Evolutionary conservation across 2,113 vertebrate species (phyloP), one percentile per base, ranked within the genome.

Genomic region (Suncus etruscus): DNA sequence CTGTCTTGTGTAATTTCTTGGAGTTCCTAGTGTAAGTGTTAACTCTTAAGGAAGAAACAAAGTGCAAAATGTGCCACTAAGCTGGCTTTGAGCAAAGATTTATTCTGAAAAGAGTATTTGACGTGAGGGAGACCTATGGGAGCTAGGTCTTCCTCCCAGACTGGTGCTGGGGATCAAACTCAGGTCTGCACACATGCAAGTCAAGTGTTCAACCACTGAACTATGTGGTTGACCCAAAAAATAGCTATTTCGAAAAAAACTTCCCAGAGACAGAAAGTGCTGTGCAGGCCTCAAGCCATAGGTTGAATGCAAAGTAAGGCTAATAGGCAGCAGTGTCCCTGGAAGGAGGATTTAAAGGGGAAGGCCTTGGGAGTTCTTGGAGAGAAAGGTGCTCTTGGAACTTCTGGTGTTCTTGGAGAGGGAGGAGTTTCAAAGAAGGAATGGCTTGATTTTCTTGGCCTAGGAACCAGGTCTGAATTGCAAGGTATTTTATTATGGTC

Each of bases 321-420:
- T 11, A 3, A 20, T n/a, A 20, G 29, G 18, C 24, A 70, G 39
- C 14, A 3, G 0, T 4, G 0, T 18, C 27, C 15, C 8, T 9
- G 29, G 45, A 15, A 39, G 69, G 15, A 3, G n/a, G 39, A 39
- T 39, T 73, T 0, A 2, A 72, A 81, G 51, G 25, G 24, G 61
- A 10, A 7, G 63, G 25, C 63, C 63, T 65, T 25, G 63, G 25
- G 63, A 11, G 54, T 12, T 54, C 24, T 24, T 1, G 2, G 48
- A 80, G 39, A 39, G 39, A 39, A 39, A 78, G 48, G 1, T 4
- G 0, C 39, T 39, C 39, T 39, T 39, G 39, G 39, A 39, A 2
- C 8, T 11, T 6, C 6, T 12, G 3, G 3, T 25, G 15, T 4
- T n/a, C 7, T 29, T 68, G 16, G 65, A 14, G 2, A 51, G 8